Conservation (phyloP, 2,888 invertebrate species). For the Cosmia pyralina region DNA sequence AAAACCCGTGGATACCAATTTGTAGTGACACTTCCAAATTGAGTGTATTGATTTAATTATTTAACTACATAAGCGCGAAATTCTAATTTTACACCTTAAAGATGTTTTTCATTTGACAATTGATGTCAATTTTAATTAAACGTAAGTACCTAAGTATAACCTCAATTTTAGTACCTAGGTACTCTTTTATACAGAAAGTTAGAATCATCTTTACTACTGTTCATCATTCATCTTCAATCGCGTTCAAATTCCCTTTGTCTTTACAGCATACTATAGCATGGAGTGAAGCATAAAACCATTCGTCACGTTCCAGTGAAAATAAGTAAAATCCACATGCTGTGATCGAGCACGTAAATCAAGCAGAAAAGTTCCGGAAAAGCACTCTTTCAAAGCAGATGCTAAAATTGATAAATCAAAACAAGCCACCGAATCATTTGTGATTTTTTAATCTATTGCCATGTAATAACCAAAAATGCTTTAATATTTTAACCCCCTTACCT, state of each 20-base stretch:
- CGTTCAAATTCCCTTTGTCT: constrained; percentile 46
- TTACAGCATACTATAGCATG: constrained; percentile 42
- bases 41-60: neutral
- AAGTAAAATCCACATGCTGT: constrained; percentile 41
- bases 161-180: too few relatives aligned
- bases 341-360: constrained; percentile 53
- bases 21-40: neutral
- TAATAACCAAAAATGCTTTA: neutral
- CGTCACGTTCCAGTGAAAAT: constrained; percentile 35
- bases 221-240: constrained; percentile 45
- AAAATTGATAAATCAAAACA: constrained; percentile 18
- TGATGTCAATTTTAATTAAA: too few relatives aligned
- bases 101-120: neutral
- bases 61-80: too few relatives aligned
- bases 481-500: constrained; percentile 9
- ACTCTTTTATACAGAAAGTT: constrained; percentile 7
- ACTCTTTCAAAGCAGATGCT: constrained; percentile 12
- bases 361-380: constrained; percentile 32
- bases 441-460: neutral
- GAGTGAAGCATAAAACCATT: constrained; percentile 50
- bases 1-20: neutral
- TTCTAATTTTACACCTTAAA: too few relatives aligned
- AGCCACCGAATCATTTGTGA: neutral
- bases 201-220: neutral
- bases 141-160: neutral